These are phyloP conservation scores for Xenops minutus DNA, from an alignment of 2,797 vertebrate species.

Conservation along the genomic window DNA sequence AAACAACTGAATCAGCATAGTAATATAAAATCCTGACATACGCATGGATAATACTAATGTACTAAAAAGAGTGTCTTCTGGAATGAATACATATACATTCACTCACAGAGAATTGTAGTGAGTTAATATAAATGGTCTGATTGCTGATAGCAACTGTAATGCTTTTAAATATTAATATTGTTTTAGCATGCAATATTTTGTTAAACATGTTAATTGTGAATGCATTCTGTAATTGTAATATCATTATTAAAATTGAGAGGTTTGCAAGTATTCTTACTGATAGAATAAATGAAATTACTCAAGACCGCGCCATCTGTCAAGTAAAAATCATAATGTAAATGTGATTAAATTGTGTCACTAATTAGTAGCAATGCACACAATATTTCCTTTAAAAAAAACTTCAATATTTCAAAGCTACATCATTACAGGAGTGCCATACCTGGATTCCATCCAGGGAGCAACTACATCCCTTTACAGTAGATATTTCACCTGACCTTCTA, in stretches of 20 bases:
- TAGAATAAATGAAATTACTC: neutral
- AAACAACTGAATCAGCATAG: neutral
- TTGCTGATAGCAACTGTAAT: neutral
- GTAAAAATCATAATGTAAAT: neutral
- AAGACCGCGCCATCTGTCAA: neutral
- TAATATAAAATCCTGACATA: neutral
- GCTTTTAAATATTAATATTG: neutral
- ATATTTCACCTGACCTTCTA: constrained; percentile 55
- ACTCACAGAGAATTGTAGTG: neutral
- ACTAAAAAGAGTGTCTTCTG: neutral
- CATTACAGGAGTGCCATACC: neutral
- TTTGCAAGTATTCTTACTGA: neutral
- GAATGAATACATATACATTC: neutral
- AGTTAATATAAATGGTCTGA: neutral
- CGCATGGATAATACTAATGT: neutral
- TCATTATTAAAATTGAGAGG: neutral
- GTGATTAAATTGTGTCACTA: neutral
- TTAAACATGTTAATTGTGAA: neutral
- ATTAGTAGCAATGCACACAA: neutral
- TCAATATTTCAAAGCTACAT: neutral
- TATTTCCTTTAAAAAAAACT: neutral
- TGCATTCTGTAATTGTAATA: neutral
- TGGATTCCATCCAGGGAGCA: neutral
- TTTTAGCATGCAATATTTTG: neutral
- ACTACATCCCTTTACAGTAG: neutral